A percentile compares a stretch with the other conserved stretches of the same genome.
Conservation (phyloP, 2,113 vertebrate genomes). For the Brevimyrus niger region DNA sequence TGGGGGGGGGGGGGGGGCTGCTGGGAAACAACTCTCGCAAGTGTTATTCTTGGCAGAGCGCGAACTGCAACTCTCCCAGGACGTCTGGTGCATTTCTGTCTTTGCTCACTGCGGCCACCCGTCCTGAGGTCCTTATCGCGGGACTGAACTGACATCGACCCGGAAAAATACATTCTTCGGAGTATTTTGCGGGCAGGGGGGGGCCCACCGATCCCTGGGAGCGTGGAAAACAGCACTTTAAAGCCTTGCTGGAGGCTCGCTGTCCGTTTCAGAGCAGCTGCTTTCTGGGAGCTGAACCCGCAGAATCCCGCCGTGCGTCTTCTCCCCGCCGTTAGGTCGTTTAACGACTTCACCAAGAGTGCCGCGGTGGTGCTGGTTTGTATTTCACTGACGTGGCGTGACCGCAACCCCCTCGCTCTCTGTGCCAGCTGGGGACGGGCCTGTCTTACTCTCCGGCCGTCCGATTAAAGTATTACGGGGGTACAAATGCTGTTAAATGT, state of each 20-base stretch:
- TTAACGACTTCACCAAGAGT: not conserved
- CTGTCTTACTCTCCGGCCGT: not conserved
- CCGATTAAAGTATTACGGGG: not conserved
- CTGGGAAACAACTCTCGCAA: not conserved
- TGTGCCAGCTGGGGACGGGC: not conserved
- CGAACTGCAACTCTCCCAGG: not conserved
- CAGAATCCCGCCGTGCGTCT: slow-evolving; percentile 34
- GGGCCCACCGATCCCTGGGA: slow-evolving; percentile 28
- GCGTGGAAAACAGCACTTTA: not conserved
- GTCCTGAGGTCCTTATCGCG: slow-evolving; percentile 20
- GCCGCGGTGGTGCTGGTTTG: not conserved
- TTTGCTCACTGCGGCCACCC: not conserved
- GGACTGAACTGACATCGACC: not conserved
- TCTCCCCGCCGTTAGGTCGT: slow-evolving; percentile 25
- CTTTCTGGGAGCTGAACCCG: slow-evolving; percentile 25
- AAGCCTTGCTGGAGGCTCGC: not conserved
- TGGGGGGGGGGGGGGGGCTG: not conserved
- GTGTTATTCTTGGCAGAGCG: not conserved
- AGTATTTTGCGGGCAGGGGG: slow-evolving; percentile 9
- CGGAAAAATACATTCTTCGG: not conserved
- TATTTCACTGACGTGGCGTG: not conserved
- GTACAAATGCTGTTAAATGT: not conserved
- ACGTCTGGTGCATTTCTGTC: not conserved
- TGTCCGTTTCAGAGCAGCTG: slow-evolving; percentile 20
- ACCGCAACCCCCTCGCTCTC: not conserved